Evolutionary conservation across 2,113 vertebrate genomes (phyloP).

Genomic region (Ovibos moschatus): DNA sequence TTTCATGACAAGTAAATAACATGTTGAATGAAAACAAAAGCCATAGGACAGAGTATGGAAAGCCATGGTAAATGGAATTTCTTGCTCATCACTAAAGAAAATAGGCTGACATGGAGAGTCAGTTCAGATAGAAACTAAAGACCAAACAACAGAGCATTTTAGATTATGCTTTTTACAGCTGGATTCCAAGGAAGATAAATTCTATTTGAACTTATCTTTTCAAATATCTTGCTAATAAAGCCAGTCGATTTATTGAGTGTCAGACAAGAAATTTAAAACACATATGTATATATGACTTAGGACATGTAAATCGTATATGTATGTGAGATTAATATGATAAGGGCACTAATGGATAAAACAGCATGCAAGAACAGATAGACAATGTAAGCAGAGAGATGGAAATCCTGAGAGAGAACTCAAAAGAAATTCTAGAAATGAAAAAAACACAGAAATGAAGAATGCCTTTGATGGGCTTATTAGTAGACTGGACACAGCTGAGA

Average conservation of each 20-base stretch:
- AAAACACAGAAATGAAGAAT: not conserved
- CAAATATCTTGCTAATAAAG: not conserved
- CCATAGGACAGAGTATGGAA: not conserved
- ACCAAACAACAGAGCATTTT: not conserved
- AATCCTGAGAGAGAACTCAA: not conserved
- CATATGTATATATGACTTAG: not conserved
- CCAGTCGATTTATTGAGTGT: not conserved
- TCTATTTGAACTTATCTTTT: not conserved
- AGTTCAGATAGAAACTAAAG: not conserved
- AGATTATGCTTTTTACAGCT: not conserved
- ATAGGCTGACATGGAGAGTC: not conserved
- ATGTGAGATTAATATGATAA: not conserved
- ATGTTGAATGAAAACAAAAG: not conserved
- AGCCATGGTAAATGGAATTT: not conserved
- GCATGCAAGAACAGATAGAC: not conserved
- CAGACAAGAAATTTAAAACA: not conserved
- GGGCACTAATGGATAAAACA: not conserved
- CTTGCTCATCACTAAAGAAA: not conserved
- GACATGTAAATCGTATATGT: not conserved
- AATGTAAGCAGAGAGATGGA: not conserved
- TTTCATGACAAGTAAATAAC: not conserved
- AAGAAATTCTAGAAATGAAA: not conserved
- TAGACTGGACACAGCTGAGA: not conserved
- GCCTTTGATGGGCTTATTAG: not conserved
- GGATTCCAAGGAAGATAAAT: not conserved